Conservation (phyloP, 2,888 invertebrate genomes). For the Ectemnius continuus region DNA sequence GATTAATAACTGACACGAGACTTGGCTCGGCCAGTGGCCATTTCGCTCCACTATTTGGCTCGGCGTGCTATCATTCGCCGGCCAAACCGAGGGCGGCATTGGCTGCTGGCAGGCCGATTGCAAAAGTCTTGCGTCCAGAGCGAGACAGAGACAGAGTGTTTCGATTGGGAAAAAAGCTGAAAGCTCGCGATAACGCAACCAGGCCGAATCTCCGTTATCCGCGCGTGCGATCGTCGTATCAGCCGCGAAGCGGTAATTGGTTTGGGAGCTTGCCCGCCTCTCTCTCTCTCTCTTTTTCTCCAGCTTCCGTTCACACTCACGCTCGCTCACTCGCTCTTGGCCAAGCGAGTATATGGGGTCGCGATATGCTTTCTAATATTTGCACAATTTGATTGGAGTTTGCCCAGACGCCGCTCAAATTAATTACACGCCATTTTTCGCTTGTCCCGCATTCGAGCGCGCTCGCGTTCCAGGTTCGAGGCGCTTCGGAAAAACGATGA, state of each 20-base stretch:
- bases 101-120: background rate
- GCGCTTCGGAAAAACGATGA: conserved; percentile 29
- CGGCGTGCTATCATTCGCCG: background rate
- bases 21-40: background rate
- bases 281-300: too few relatives aligned
- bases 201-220: conserved; percentile 55
- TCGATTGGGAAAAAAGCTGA: conserved; percentile 23
- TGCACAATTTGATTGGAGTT: conserved; percentile 68
- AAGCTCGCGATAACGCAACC: conserved; percentile 37
- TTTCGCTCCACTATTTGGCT: background rate
- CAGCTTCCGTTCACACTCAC: background rate
- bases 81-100: background rate
- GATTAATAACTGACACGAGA: background rate
- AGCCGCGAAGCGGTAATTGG: conserved; percentile 55
- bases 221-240: conserved; percentile 59
- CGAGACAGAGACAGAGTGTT: background rate
- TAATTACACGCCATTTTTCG: conserved; percentile 61
- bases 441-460: conserved; percentile 49
- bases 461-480: conserved; percentile 8
- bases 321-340: conserved; percentile 9
- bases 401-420: conserved; percentile 62
- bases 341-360: conserved; percentile 1
- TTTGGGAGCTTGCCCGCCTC: conserved; percentile 29
- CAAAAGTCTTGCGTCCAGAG: background rate
- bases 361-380: conserved; percentile 67